Conservation (phyloP, 1,140 invertebrate genomes). For the Drosophila pachea region DNA sequence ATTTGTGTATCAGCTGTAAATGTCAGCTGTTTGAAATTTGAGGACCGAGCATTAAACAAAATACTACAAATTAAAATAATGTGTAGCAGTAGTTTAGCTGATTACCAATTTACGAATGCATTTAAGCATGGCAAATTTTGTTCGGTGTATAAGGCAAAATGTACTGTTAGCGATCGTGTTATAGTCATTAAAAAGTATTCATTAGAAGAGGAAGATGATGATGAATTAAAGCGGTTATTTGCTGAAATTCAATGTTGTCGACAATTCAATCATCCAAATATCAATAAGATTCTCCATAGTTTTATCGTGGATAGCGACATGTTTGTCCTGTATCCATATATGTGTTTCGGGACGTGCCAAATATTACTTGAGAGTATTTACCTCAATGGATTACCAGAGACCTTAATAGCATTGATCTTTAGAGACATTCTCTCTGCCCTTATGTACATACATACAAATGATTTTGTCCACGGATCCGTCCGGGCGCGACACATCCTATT, state of each 20-base stretch:
- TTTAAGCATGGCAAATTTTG: slow-evolving; percentile 83
- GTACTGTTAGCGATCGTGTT: slow-evolving; percentile 83
- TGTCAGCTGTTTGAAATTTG: slow-evolving; percentile 18
- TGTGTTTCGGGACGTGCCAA: slow-evolving; percentile 89
- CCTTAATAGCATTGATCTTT: slow-evolving; percentile 88
- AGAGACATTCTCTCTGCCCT: slow-evolving; percentile 88
- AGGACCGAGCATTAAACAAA: slow-evolving; percentile 6
- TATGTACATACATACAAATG: slow-evolving; percentile 90
- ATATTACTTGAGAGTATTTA: slow-evolving; percentile 89
- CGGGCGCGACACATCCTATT: slow-evolving; percentile 89
- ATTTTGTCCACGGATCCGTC: slow-evolving; percentile 93
- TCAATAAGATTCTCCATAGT: slow-evolving; percentile 85
- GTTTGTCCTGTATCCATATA: slow-evolving; percentile 88
- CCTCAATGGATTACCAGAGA: slow-evolving; percentile 86
- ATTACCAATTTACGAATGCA: slow-evolving; percentile 82
- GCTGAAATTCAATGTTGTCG: slow-evolving; percentile 87
- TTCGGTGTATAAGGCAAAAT: slow-evolving; percentile 82
- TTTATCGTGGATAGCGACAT: slow-evolving; percentile 87
- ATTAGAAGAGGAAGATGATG: slow-evolving; percentile 83
- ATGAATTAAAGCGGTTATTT: slow-evolving; percentile 84
- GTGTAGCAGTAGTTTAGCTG: slow-evolving; percentile 75
- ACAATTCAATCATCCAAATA: slow-evolving; percentile 89
- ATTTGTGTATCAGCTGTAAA: slow-evolving; percentile 5
- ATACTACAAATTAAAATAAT: slow-evolving; percentile 35
- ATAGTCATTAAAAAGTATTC: slow-evolving; percentile 88